Base-by-base conservation (phyloP, 2,113 vertebrate genomes). In the Xenopus laevis region DNA sequence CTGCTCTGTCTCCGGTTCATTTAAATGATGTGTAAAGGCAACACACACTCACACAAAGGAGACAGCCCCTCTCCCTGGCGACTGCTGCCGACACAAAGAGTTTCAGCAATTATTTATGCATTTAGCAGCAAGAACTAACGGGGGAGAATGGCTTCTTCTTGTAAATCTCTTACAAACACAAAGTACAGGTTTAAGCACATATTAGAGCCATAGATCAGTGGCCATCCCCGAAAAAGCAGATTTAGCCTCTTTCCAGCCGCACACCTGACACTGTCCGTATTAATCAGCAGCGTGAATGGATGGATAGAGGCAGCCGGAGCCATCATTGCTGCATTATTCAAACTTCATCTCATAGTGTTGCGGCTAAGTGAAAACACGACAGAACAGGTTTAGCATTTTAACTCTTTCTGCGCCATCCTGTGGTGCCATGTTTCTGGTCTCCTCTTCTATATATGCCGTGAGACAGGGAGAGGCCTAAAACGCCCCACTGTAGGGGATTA, bases 121-220 rank as follows among this genome's bases (percentile, higher is more conserved):
- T 70, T 70, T 70, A 70, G 1, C 10, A 12, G 68, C 16, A 45
- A 16, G 27, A 63, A 17, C 61, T 40, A 23, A 40, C n/a, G 16
- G 30, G 40, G 23, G 8, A 33, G 10, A 47, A 47, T 47, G 47
- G 47, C 47, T 4, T 40, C 27, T 17, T 64, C 15, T 27, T 64
- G 62, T 64, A 33, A 64, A 64, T 64, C 27, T 64, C 62, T 44
- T 64, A 7, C 27, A 40, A 40, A 64, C 62, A 64, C 62, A 64
- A 64, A 33, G 62, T 64, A 64, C 13, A 16, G 62, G 17, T 33
- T 64, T 40, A n/a, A 40, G 62, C 30, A 12, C 16, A 44, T 44
- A 40, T 64, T 64, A 33, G 5, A 64, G 47, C 47, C 47, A 50
- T 50, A 50, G 47, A 68, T 57, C 67, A 55, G 17, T n/a, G 46